Evolutionary conservation across 2,888 invertebrate species (phyloP).

Genomic region (Halictus quadricinctus): DNA sequence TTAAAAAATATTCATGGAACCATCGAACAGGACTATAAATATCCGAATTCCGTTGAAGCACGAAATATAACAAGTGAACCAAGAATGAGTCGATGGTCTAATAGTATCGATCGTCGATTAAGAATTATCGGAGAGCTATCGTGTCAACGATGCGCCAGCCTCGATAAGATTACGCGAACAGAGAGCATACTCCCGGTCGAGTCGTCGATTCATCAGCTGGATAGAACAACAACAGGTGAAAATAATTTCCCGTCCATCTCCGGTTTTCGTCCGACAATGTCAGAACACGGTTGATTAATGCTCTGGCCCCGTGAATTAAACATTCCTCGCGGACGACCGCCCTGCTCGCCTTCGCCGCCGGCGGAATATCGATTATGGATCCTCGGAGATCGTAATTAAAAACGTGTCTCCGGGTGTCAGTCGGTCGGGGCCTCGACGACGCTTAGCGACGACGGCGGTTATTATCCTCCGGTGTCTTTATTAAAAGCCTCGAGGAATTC

Average conservation of each 20-base stretch:
- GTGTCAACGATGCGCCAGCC: constrained; percentile 2
- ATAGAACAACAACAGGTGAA: constrained; percentile 42
- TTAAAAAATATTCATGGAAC: background rate
- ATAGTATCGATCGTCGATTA: constrained; percentile 40
- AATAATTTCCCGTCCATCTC: constrained; percentile 42
- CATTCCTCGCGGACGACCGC: constrained; percentile 23
- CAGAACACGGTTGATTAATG: constrained; percentile 45
- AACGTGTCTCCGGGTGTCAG: constrained; percentile 42
- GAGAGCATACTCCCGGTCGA: constrained; percentile 17
- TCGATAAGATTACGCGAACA: constrained; percentile 45
- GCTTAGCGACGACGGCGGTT: constrained; percentile 25
- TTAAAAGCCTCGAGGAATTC: constrained; percentile 18
- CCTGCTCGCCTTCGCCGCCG: background rate
- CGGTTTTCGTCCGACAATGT: constrained; percentile 3
- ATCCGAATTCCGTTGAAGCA: background rate
- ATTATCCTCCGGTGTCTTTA: constrained; percentile 33
- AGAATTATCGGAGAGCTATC: constrained; percentile 31
- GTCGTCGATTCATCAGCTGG: background rate
- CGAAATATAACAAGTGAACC: background rate
- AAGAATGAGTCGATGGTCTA: background rate
- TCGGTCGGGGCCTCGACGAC: constrained; percentile 12
- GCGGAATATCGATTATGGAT: constrained; percentile 50
- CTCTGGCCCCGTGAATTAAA: constrained; percentile 44
- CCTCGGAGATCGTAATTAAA: constrained; percentile 58
- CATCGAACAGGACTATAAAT: background rate